Conservation (phyloP, 2,888 invertebrate genomes). For the Tachystola acroxantha region DNA sequence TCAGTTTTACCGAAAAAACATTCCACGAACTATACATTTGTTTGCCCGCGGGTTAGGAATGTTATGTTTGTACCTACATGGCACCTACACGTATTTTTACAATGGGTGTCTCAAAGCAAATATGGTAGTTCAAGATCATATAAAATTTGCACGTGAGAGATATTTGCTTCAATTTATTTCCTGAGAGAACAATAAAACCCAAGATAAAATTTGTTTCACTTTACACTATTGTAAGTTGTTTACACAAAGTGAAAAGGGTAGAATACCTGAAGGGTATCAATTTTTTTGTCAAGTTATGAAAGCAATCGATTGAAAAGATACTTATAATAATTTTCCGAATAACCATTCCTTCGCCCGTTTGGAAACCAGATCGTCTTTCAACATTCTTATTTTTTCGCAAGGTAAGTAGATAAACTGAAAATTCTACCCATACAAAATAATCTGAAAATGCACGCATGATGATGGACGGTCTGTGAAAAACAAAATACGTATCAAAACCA, state of each 20-base stretch:
- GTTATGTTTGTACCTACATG: neutral
- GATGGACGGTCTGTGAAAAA: no score
- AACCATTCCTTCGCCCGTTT: neutral
- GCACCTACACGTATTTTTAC: neutral
- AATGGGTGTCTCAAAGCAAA: slow-evolving; percentile 16
- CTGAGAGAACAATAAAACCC: no score
- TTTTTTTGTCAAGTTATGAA: no score
- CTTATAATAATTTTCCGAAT: neutral
- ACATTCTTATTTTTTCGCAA: neutral
- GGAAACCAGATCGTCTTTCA: neutral
- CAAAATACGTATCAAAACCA: no score
- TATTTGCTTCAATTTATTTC: neutral
- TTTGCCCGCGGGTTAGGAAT: neutral
- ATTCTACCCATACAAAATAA: no score
- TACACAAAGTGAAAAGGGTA: no score
- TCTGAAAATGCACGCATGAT: no score
- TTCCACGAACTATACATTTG: slow-evolving; percentile 9
- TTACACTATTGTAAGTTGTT: no score
- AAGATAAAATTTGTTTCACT: no score
- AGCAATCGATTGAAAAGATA: neutral
- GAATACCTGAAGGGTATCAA: no score
- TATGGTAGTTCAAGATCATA: slow-evolving; percentile 3
- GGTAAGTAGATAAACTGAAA: no score
- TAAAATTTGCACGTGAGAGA: slow-evolving; percentile 3
- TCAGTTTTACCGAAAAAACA: slow-evolving; percentile 22